Conservation (phyloP, 37 sponge, comb jelly and placozoan species). For the Chondrilla cf. caribensis region DNA sequence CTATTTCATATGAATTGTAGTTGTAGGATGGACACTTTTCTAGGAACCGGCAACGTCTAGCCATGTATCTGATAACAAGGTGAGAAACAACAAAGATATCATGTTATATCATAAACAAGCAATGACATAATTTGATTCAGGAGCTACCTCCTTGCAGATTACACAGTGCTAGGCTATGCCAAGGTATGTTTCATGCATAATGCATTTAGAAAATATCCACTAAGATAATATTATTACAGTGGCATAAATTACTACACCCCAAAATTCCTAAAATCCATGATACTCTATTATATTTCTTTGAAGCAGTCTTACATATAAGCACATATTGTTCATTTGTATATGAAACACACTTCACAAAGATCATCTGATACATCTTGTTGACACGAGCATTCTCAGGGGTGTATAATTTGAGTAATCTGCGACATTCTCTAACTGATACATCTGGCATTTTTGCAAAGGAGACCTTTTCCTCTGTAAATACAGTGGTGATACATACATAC, state of each 20-base stretch:
- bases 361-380: conserved; percentile 61
- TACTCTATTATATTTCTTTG: too few relatives aligned
- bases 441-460: conserved; percentile 35
- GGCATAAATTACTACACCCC: too few relatives aligned
- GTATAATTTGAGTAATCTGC: conserved; percentile 37
- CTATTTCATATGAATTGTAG: conserved; percentile 36
- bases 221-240: too few relatives aligned
- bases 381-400: conserved; percentile 45
- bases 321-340: not conserved
- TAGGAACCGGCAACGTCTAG: conserved; percentile 66
- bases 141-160: too few relatives aligned
- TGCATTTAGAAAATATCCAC: too few relatives aligned
- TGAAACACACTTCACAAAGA: conserved; percentile 67
- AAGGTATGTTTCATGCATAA: too few relatives aligned
- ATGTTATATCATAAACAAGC: too few relatives aligned
- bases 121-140: too few relatives aligned
- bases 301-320: not conserved
- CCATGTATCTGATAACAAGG: conserved; percentile 62
- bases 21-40: conserved; percentile 64
- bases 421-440: conserved; percentile 44
- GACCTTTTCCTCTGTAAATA: conserved; percentile 39
- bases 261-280: too few relatives aligned
- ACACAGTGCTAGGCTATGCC: too few relatives aligned
- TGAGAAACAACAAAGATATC: not conserved
- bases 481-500: too few relatives aligned